phyloP scores from a whole-genome alignment of 2,888 invertebrate species.

The Apodemia mormo region DNA sequence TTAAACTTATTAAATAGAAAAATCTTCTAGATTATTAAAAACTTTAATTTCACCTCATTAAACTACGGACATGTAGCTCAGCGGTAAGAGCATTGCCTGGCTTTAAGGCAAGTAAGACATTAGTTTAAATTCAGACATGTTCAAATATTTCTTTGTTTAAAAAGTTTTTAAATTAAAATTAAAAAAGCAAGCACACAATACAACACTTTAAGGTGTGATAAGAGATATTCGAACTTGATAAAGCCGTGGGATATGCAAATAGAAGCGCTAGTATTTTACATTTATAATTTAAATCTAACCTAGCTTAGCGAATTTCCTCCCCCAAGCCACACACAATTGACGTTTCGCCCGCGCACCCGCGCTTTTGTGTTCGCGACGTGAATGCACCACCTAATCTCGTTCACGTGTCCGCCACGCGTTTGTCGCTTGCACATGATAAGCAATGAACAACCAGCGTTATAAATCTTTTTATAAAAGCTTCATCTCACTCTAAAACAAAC shows the following conservation, averaged over 20 bases:
- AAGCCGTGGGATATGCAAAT: conserved; percentile 79
- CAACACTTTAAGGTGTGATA: conserved; percentile 17
- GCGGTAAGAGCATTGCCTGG: too few species aligned
- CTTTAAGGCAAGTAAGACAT: too few species aligned
- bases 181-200: too few species aligned
- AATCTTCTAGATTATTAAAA: too few species aligned
- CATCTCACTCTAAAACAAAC: conserved; percentile 24
- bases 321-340: conserved; percentile 73
- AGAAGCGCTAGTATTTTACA: conserved; percentile 64
- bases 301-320: conserved; percentile 74
- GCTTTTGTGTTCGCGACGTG: conserved; percentile 73
- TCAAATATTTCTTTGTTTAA: too few species aligned
- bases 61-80: too few species aligned
- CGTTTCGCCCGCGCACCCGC: conserved; percentile 65
- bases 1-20: too few species aligned
- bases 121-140: too few species aligned
- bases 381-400: conserved; percentile 72
- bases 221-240: conserved; percentile 33
- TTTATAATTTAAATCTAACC: conserved; percentile 79
- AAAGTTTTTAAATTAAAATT: too few species aligned
- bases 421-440: conserved; percentile 71
- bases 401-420: conserved; percentile 74
- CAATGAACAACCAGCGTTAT: conserved; percentile 51
- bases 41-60: too few species aligned
- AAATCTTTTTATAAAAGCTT: conserved; percentile 40